Percentiles rank a stretch among this genome's conserved stretches.
These are phyloP conservation scores for Xiphophorus birchmanni DNA, from an alignment of 2,797 vertebrate genomes.

Conservation along the genomic window DNA sequence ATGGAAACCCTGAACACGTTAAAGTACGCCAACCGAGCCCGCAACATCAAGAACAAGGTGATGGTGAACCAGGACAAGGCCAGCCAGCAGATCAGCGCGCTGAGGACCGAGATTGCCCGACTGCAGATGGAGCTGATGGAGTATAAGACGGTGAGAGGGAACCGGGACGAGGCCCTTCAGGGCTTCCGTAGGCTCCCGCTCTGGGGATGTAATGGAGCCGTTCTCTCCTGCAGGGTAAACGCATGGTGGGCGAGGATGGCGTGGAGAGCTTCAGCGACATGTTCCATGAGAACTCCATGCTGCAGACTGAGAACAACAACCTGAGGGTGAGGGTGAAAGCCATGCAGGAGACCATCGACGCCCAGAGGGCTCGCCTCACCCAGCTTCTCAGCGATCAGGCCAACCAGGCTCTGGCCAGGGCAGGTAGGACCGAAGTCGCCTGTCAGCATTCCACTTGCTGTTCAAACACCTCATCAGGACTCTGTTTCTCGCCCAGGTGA, in stretches of 20 bases:
- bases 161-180: not conserved
- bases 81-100: constrained; percentile 94
- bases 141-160: constrained; percentile 88
- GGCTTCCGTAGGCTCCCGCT: not conserved
- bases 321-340: constrained; percentile 93
- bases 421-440: constrained; percentile 75
- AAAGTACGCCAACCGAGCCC: constrained; percentile 95
- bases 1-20: constrained; percentile 97
- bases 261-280: constrained; percentile 96
- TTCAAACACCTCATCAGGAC: not conserved
- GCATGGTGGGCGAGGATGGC: constrained; percentile 90
- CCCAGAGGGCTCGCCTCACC: constrained; percentile 86
- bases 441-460: not conserved
- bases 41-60: constrained; percentile 99
- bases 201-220: not conserved
- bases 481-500: constrained; percentile 82
- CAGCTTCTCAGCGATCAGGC: constrained; percentile 93
- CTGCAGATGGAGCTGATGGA: constrained; percentile 98
- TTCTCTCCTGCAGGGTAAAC: constrained; percentile 85
- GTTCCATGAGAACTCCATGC: constrained; percentile 96
- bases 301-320: constrained; percentile 95
- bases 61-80: constrained; percentile 95
- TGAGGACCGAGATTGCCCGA: constrained; percentile 92
- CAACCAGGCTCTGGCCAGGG: constrained; percentile 87
- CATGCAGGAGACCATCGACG: constrained; percentile 95